phyloP scores from a whole-genome alignment of 2,113 vertebrate species.

The Ivindomyrus marchei region DNA sequence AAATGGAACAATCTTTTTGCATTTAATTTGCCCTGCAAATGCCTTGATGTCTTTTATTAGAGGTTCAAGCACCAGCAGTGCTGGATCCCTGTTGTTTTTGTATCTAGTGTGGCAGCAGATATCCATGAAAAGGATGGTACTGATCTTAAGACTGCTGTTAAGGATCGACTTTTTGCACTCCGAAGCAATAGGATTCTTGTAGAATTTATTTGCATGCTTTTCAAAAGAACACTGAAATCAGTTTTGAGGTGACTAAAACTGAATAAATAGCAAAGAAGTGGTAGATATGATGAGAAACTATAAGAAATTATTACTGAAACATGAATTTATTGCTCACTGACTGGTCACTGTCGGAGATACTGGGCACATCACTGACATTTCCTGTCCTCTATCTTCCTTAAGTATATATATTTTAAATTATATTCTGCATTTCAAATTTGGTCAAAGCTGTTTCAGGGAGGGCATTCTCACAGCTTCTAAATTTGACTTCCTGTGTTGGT shows the following conservation, averaged over 20 bases:
- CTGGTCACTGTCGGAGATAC: background rate
- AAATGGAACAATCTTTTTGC: background rate
- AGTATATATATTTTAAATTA: background rate
- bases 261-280: background rate
- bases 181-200: background rate
- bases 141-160: background rate
- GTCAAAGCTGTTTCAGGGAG: background rate
- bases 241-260: background rate
- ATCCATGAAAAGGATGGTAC: background rate
- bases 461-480: background rate
- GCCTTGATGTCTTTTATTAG: background rate
- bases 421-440: background rate
- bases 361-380: background rate
- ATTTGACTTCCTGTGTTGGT: conserved; percentile 10
- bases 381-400: background rate
- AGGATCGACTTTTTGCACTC: no score
- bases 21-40: background rate
- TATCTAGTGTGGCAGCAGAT: background rate
- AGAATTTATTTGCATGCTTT: background rate
- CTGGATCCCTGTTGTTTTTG: background rate
- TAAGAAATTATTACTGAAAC: no score
- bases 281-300: background rate
- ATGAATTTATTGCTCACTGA: background rate
- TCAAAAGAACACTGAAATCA: background rate
- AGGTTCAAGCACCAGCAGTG: background rate